Conservation (phyloP, 1,140 invertebrate species). For the Drosophila murphyi region DNA sequence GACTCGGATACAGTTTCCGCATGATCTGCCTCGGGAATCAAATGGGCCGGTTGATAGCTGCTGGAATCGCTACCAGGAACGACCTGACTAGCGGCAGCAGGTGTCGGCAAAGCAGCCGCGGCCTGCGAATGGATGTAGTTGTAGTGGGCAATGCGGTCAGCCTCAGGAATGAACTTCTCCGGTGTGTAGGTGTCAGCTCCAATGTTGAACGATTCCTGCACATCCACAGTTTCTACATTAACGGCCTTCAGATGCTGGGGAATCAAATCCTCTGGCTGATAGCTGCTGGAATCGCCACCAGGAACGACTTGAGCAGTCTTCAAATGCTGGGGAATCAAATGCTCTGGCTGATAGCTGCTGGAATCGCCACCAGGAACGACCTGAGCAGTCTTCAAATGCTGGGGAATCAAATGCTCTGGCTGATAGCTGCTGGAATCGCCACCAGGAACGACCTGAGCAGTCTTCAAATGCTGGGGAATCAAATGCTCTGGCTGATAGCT, state of each 20-base stretch:
- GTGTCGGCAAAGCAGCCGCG: not conserved
- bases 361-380: no score
- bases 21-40: slow-evolving; percentile 6
- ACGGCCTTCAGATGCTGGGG: slow-evolving; percentile 14
- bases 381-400: slow-evolving; percentile 6
- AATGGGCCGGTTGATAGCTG: slow-evolving; percentile 52
- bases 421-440: no score
- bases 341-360: slow-evolving; percentile 4
- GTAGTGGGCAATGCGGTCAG: slow-evolving; percentile 44
- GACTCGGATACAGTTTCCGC: not conserved
- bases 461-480: slow-evolving; percentile 23
- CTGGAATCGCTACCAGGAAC: slow-evolving; percentile 41
- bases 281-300: slow-evolving; percentile 47
- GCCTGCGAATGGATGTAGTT: slow-evolving; percentile 34
- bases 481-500: slow-evolving; percentile 46
- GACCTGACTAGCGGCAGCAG: not conserved
- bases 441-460: no score
- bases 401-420: slow-evolving; percentile 5
- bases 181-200: slow-evolving; percentile 51
- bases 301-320: slow-evolving; percentile 14
- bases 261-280: slow-evolving; percentile 45
- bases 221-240: not conserved
- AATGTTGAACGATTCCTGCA: slow-evolving; percentile 24
- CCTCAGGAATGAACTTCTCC: slow-evolving; percentile 51
- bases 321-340: slow-evolving; percentile 31